Conservation (phyloP, 2,797 vertebrate species). For the Catamblyrhynchus diadema region DNA sequence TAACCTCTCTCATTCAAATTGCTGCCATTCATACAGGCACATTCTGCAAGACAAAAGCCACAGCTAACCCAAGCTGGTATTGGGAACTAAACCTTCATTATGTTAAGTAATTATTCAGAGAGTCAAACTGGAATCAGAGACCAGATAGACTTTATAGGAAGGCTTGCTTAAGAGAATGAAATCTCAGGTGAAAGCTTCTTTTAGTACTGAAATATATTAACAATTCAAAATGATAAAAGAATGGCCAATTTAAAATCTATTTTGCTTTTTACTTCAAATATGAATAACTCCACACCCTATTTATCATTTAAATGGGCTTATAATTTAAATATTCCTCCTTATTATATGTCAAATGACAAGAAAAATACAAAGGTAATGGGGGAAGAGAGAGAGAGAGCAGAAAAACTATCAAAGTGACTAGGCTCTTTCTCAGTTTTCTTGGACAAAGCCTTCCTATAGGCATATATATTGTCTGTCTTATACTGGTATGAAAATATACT, state of each 20-base stretch:
- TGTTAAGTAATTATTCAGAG: slow-evolving; percentile 5
- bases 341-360: not conserved
- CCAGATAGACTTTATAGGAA: not conserved
- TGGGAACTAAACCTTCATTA: not conserved
- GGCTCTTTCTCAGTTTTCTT: not conserved
- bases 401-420: not conserved
- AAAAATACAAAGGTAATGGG: not conserved
- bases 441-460: not conserved
- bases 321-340: not conserved
- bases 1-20: not conserved
- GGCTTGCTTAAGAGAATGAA: not conserved
- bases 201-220: not conserved
- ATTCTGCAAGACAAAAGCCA: slow-evolving; percentile 21
- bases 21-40: slow-evolving; percentile 1
- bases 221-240: not conserved
- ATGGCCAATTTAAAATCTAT: not conserved
- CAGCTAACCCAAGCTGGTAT: not conserved
- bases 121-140: not conserved
- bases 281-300: not conserved
- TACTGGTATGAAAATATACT: not conserved
- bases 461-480: not conserved
- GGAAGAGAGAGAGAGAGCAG: not conserved
- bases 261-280: not conserved
- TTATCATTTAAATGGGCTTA: not conserved
- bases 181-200: not conserved